Percentiles rank a stretch among this genome's conserved stretches.
Evolutionary conservation across 2,797 vertebrate species (phyloP).

Genomic region (Scolopax bukidnonensis): DNA sequence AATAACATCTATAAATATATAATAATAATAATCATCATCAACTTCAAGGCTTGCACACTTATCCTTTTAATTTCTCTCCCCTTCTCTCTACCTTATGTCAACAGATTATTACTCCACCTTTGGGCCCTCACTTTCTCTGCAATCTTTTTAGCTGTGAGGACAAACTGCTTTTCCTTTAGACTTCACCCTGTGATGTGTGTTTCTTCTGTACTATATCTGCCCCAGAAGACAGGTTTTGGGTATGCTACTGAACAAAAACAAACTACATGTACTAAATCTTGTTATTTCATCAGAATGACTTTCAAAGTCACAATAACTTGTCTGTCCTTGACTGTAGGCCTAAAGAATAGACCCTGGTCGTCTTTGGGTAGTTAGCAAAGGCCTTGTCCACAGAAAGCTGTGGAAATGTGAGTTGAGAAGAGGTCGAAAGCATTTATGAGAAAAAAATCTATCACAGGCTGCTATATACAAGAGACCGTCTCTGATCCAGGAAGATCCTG

Average conservation of each 20-base stretch:
- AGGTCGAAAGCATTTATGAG: background rate
- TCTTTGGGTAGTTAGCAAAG: background rate
- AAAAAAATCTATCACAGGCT: background rate
- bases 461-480: rapidly evolving
- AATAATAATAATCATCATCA: background rate
- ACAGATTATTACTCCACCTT: background rate
- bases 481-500: background rate
- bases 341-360: background rate
- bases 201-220: background rate
- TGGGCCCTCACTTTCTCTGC: background rate
- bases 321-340: background rate
- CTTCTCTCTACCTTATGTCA: background rate
- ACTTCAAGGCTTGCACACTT: background rate
- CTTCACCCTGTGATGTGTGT: background rate
- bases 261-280: background rate
- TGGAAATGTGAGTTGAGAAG: background rate
- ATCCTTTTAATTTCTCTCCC: background rate
- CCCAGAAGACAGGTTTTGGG: background rate
- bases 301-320: background rate
- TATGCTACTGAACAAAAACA: background rate
- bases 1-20: background rate
- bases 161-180: background rate
- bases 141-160: background rate
- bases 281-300: background rate
- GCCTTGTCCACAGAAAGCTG: background rate